These are phyloP conservation scores for Tamandua tetradactyla DNA, from an alignment of 2,797 vertebrate species.

Conservation along the genomic window DNA sequence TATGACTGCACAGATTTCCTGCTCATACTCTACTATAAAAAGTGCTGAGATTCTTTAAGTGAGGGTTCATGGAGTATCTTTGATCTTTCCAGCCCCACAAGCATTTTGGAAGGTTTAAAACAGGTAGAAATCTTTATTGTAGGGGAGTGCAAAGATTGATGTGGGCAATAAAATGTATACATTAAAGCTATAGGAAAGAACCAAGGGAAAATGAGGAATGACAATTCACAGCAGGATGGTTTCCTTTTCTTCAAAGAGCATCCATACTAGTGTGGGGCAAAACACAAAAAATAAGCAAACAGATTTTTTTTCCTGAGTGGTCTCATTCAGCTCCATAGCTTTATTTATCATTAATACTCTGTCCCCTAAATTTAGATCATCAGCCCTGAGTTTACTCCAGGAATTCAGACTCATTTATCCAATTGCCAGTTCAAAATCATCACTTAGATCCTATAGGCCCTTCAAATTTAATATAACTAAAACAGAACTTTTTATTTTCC, in stretches of 20 bases:
- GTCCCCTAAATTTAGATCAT: conserved; percentile 7
- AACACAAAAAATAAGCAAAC: background rate
- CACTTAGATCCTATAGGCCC: background rate
- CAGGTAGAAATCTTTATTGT: background rate
- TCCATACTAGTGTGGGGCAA: background rate
- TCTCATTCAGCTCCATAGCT: background rate
- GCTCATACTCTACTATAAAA: background rate
- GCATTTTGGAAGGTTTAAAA: background rate
- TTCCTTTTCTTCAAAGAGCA: background rate
- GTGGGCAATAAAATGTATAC: background rate
- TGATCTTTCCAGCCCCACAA: background rate
- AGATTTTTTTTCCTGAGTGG: background rate
- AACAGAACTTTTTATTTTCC: background rate
- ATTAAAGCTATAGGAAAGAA: background rate
- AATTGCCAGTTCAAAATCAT: background rate
- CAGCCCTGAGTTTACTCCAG: background rate
- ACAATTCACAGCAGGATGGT: background rate
- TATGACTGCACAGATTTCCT: background rate
- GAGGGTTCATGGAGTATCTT: background rate
- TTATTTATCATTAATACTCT: background rate
- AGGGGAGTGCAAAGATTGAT: background rate
- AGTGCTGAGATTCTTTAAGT: background rate
- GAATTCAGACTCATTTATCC: background rate
- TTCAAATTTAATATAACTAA: background rate
- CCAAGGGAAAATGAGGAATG: background rate